phyloP scores from a whole-genome alignment of 2,113 vertebrate species.

The Lucifuga dentata region DNA sequence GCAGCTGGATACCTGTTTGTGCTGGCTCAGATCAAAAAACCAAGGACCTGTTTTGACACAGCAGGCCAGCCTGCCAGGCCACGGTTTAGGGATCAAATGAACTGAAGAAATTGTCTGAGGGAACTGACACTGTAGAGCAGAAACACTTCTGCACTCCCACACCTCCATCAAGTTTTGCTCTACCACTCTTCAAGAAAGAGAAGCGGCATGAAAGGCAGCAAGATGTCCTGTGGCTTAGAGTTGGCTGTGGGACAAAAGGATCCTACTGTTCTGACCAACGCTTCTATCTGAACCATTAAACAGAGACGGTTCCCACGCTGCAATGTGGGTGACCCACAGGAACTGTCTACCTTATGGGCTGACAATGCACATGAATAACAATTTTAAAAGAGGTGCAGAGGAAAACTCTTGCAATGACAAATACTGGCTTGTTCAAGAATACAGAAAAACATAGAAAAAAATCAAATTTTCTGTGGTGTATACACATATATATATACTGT shows the following conservation, averaged over 20 bases:
- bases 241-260: constrained; percentile 54
- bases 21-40: constrained; percentile 58
- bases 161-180: constrained; percentile 58
- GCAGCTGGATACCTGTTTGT: constrained; percentile 67
- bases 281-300: constrained; percentile 75
- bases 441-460: constrained; percentile 3
- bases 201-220: constrained; percentile 57
- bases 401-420: constrained; percentile 40
- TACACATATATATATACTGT: too few relatives aligned
- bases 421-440: constrained; percentile 4
- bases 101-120: constrained; percentile 56
- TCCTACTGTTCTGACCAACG: constrained; percentile 65
- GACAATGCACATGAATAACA: constrained; percentile 45
- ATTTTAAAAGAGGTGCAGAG: constrained; percentile 43
- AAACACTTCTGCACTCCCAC: constrained; percentile 33
- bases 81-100: constrained; percentile 66
- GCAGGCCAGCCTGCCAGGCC: constrained; percentile 24
- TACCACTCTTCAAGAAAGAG: constrained; percentile 34
- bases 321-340: constrained; percentile 52
- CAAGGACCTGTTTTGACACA: constrained; percentile 36
- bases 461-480: too few relatives aligned
- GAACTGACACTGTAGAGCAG: constrained; percentile 43
- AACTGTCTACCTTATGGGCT: constrained; percentile 43
- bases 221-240: constrained; percentile 59
- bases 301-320: constrained; percentile 66